These are phyloP conservation scores for Melospiza melodia DNA, from an alignment of 2,113 vertebrate genomes.

Conservation along the genomic window DNA sequence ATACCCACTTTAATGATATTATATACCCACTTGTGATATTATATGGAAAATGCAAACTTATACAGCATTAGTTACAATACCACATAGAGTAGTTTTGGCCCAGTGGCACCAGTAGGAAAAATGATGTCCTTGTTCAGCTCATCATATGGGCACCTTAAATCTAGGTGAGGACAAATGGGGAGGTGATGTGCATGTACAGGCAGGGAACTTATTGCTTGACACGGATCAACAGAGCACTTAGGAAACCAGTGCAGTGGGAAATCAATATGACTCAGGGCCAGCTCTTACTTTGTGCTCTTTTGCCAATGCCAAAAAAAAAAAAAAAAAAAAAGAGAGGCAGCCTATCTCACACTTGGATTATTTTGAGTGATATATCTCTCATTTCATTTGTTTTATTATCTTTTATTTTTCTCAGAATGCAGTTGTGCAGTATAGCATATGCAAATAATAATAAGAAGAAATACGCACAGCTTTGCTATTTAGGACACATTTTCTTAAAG, in stretches of 20 bases:
- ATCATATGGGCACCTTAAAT: conserved; percentile 88
- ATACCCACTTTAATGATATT: background rate
- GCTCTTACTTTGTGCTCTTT: conserved; percentile 75
- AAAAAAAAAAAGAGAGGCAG: conserved; percentile 30
- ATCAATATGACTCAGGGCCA: conserved; percentile 86
- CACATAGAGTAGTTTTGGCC: conserved; percentile 68
- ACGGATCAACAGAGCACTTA: conserved; percentile 87
- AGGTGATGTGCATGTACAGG: conserved; percentile 82
- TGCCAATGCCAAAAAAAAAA: conserved; percentile 69
- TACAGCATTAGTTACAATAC: conserved; percentile 39
- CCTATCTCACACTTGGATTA: conserved; percentile 71
- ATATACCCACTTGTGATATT: background rate
- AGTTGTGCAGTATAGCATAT: conserved; percentile 64
- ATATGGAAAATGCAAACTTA: conserved; percentile 24
- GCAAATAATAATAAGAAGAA: conserved; percentile 63
- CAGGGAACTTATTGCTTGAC: conserved; percentile 87
- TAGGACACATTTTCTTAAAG: conserved; percentile 59
- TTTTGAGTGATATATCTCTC: conserved; percentile 71
- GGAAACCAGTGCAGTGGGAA: conserved; percentile 85
- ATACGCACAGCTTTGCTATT: conserved; percentile 42
- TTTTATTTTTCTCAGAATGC: conserved; percentile 70
- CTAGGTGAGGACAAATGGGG: conserved; percentile 85
- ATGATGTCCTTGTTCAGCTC: conserved; percentile 86
- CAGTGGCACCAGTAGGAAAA: conserved; percentile 80
- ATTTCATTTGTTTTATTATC: conserved; percentile 76